Base-by-base conservation (phyloP, 1,140 invertebrate species). In the Belonocnema kinseyi region DNA sequence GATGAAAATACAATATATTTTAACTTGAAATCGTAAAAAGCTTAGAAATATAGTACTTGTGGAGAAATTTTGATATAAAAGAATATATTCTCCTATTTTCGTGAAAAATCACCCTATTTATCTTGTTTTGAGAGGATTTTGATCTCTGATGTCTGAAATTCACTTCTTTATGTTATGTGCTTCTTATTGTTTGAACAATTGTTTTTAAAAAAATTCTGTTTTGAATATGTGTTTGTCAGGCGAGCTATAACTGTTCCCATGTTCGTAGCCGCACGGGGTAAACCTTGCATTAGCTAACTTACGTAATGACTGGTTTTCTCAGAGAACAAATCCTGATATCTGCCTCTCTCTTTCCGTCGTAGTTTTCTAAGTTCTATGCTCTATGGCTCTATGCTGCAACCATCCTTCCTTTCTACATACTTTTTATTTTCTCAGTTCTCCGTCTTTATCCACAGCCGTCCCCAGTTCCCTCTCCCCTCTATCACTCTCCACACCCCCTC, bases 221-320 rank as follows among this genome's bases (percentile, higher is more conserved):
- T 56, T 74, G 21, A 26, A 50, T 53, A 74, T 54, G n/a, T 66
- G 58, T 56, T 66, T 56, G 51, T 72, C 19, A 72, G 56, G 33
- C 70, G 66, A 80, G 56, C 78, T 78, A 73, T 79, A 84, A 83
- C 77, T 78, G 81, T 84, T 81, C 46, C 61, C 50, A 66, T 17
- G 40, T 21, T 50, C 50, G 10, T 17, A 46, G 75, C 50, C 51
- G 19, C 51, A 52, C 61, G 79, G 74, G 75, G 50, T 50, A 66
- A 71, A 21, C 40, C 50, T n/a, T 17, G 74, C 77, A 77, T 83
- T 83, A 85, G 82, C 82, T 73, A 81, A 77, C 83, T 85, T 84
- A 84, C 83, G 82, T 81, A 84, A 85, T 79, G 77, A 81, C 76
- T 79, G 79, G 83, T 84, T 84, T 77, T 77, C 81, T 79, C 76